Conservation (phyloP, 2,888 invertebrate species). For the Trichogramma dendrolimi region DNA sequence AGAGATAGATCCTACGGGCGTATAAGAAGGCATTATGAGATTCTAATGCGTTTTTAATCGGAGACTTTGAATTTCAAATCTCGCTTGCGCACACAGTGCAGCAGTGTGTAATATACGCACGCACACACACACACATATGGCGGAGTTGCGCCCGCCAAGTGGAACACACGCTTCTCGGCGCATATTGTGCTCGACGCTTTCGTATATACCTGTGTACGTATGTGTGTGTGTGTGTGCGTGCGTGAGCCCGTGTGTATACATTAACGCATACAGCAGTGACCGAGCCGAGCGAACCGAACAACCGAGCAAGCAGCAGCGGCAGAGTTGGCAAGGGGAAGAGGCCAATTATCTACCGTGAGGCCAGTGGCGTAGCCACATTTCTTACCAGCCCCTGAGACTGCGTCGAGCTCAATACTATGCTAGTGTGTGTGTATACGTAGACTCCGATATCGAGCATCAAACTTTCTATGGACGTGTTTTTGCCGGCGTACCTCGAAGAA, state of each 20-base stretch:
- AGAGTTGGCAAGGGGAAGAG: constrained; percentile 21
- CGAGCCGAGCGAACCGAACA: neutral
- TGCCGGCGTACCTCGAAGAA: too few relatives aligned
- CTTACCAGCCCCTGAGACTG: constrained; percentile 14
- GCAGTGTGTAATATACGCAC: neutral
- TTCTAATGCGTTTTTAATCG: constrained; percentile 51
- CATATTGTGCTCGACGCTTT: too few relatives aligned
- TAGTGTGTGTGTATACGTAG: neutral
- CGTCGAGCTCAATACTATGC: constrained; percentile 20
- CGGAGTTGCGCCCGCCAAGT: too few relatives aligned
- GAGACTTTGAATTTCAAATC: constrained; percentile 49
- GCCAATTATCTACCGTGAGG: constrained; percentile 29
- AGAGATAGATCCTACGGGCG: too few relatives aligned
- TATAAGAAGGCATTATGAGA: constrained; percentile 34
- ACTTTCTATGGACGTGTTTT: too few relatives aligned
- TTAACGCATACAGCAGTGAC: too few relatives aligned
- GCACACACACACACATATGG: neutral
- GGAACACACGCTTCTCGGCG: neutral
- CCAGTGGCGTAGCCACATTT: constrained; percentile 24
- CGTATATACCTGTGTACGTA: too few relatives aligned
- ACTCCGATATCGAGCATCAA: too few relatives aligned
- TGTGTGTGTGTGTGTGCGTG: too few relatives aligned
- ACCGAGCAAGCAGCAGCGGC: neutral
- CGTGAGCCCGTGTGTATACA: too few relatives aligned
- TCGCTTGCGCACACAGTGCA: constrained; percentile 32